Base-by-base conservation (phyloP, 2,113 vertebrate genomes). In the Verasper variegatus region DNA sequence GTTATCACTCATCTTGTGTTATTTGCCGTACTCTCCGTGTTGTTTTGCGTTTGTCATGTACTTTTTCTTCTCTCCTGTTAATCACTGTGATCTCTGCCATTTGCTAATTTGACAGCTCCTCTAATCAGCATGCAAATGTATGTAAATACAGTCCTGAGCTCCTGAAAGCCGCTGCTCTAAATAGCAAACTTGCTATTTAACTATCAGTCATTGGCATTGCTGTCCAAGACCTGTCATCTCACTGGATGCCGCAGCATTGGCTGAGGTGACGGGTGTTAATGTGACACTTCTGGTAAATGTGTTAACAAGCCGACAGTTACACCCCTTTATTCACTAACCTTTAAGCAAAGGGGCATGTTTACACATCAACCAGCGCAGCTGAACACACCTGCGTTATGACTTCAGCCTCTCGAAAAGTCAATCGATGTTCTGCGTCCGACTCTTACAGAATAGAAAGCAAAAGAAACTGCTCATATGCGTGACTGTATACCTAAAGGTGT, bases 51-150 rank as follows among this genome's bases (percentile, higher is more conserved):
- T 27, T 52, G 20, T 67, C 61, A 35, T n/a, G 1, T 52, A 27
- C 59, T 69, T 42, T 37, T 52, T 23, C 24, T 23, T 26, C 56
- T 17, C 56, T 15, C 24, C 62, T 73, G 74, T 78, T 89, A 77
- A 85, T 87, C 73, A 59, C 68, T 55, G 11, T 49, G 76, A 91
- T 86, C 80, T 85, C 64, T 74, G 47, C 37, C 68, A 77, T 83
- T 90, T 74, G 65, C 80, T 78, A 71, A 84, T 87, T 83, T 90
- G 88, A 82, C 86, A 79, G 79, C 8, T 51, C 51, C 69, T 62
- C 70, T 89, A 68, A 91, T 93, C 89, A 92, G 56, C 74, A 93
- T 93, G 89, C 84, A 93, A 91, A 94, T 93, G 42, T 87, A 92
- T 94, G 92, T 87, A 91, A 92, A 94, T 90, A 35, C 72, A 78